phyloP scores from a whole-genome alignment of 2,888 invertebrate species.

The Melinopterus prodromus region DNA sequence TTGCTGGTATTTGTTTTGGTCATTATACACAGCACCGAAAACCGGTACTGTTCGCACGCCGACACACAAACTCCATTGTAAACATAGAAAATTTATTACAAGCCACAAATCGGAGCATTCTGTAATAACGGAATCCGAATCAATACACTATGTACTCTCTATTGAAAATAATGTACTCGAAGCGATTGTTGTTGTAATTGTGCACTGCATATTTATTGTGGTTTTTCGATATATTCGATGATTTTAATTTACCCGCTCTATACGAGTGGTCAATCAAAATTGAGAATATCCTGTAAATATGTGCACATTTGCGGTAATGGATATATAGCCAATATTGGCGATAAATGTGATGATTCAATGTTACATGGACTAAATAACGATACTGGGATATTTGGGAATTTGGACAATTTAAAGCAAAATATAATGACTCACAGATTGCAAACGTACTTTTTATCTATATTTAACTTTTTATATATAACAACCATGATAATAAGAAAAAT shows the following conservation, averaged over 20 bases:
- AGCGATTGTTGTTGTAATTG: neutral
- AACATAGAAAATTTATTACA: slow-evolving; percentile 4
- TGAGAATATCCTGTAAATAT: neutral
- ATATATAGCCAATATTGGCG: neutral
- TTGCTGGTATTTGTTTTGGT: slow-evolving; percentile 4
- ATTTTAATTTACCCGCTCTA: neutral
- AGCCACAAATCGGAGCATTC: neutral
- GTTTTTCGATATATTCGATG: neutral
- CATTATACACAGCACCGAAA: neutral
- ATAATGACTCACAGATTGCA: too few species aligned
- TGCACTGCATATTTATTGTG: neutral
- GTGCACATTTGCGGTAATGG: neutral
- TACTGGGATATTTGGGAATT: too few species aligned
- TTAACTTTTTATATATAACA: too few species aligned
- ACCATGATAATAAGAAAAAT: too few species aligned
- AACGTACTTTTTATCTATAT: too few species aligned
- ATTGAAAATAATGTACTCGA: neutral
- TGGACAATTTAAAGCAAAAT: too few species aligned
- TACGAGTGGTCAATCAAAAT: neutral
- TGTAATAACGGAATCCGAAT: neutral
- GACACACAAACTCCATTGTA: neutral
- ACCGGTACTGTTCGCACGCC: neutral
- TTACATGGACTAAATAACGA: too few species aligned
- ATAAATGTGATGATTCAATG: neutral
- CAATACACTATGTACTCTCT: neutral